Evolutionary conservation across 2,888 invertebrate genomes (phyloP).

Genomic region (Ochlodes sylvanus): DNA sequence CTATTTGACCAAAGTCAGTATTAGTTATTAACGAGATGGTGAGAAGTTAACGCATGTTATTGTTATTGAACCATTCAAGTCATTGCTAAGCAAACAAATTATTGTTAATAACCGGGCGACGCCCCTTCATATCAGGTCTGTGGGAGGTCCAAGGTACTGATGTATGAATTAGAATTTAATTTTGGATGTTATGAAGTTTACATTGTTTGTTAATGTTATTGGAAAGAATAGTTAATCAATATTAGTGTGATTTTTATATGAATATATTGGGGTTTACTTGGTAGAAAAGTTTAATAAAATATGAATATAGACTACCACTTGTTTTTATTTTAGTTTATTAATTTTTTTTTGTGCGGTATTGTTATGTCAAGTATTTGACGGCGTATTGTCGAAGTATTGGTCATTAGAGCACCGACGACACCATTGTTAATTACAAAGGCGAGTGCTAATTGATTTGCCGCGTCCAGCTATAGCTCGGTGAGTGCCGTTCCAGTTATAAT

Average conservation of each 20-base stretch:
- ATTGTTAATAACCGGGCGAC: constrained; percentile 64
- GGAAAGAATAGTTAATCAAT: constrained; percentile 71
- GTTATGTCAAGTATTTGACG: constrained; percentile 12
- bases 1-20: constrained; percentile 86
- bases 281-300: constrained; percentile 83
- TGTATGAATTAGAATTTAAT: constrained; percentile 64
- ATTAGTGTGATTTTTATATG: constrained; percentile 84
- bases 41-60: constrained; percentile 61
- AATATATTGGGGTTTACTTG: constrained; percentile 85
- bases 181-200: constrained; percentile 69
- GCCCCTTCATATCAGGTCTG: constrained; percentile 75
- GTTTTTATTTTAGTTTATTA: constrained; percentile 53
- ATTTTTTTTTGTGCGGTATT: constrained; percentile 46
- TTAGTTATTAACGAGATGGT: constrained; percentile 79
- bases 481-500: constrained; percentile 50
- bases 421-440: background rate
- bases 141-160: constrained; percentile 68
- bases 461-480: constrained; percentile 41
- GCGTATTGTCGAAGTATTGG: background rate
- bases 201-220: constrained; percentile 84
- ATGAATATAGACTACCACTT: constrained; percentile 71
- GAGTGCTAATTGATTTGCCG: too few relatives aligned
- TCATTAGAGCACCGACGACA: background rate
- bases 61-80: constrained; percentile 72
- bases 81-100: constrained; percentile 68